Evolutionary conservation across 2,888 invertebrate genomes (phyloP).

Genomic region (Linyphia triangularis): DNA sequence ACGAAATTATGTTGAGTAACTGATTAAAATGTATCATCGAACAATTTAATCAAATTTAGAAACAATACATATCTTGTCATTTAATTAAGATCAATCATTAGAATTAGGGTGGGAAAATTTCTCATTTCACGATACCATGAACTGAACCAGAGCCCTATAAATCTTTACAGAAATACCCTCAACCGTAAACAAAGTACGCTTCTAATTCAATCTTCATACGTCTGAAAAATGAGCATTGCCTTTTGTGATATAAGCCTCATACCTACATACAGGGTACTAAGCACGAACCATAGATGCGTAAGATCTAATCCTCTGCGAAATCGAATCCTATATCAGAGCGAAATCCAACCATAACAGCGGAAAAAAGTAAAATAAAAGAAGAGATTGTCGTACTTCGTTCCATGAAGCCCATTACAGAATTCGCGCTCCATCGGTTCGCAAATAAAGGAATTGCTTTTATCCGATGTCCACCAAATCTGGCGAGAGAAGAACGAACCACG

Average conservation of each 20-base stretch:
- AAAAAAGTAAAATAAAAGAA: background rate
- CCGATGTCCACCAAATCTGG: background rate
- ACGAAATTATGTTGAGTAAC: too few species aligned
- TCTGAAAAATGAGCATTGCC: background rate
- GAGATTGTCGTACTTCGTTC: conserved; percentile 24
- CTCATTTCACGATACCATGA: too few species aligned
- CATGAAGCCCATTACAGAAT: background rate
- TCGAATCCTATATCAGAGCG: background rate
- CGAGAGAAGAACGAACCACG: background rate
- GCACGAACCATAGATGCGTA: background rate
- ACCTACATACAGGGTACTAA: too few species aligned
- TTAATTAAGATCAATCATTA: too few species aligned
- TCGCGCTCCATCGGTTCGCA: conserved; percentile 25
- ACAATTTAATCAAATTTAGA: too few species aligned
- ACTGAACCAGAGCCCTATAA: too few species aligned
- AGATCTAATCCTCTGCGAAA: background rate
- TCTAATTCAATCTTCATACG: background rate
- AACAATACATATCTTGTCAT: too few species aligned
- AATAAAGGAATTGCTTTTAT: conserved; percentile 13
- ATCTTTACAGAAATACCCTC: too few species aligned
- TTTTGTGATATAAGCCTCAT: background rate
- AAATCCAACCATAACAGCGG: background rate
- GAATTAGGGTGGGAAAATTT: too few species aligned
- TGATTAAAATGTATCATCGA: too few species aligned
- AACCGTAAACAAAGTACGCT: background rate